Base-by-base conservation (phyloP, 2,888 invertebrate species). In the Marronus borbonicus region DNA sequence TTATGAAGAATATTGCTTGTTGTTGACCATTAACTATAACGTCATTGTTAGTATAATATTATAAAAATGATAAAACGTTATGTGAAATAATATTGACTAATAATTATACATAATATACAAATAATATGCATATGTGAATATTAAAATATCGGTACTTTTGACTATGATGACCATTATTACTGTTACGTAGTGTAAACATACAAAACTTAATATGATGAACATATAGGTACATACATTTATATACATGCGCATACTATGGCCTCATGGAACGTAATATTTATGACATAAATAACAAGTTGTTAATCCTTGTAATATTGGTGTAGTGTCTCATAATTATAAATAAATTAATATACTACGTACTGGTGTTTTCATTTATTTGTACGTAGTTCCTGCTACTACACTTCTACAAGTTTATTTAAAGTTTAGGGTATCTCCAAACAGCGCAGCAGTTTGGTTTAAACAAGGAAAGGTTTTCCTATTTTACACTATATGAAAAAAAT, bases 271-370 rank as follows among this genome's bases (percentile, higher is more conserved):
- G 68, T 28, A 58, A 55, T 20, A 66, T 66, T 66, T 66, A 66
- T 31, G 66, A 74, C 20, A 60, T 44, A 44, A 44, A 60, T 24
- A 7, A 44, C 20, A 49, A 44, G 58, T 72, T 58, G 72, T 74
- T 74, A 74, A 60, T 58, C 72, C 72, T 74, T 74, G 60, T 60
- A 72, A 72, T 72, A 74, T 74, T 60, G 49, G 4, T 74, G 60
- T 74, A 60, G 58, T 60, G n/a, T 74, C 60, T 60, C 44, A 39
- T 74, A 44, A 74, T 70, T 74, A 74, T 62, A 60, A 74, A 74
- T 74, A 74, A 74, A 74, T 39, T 44, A 60, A 60, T 60, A 68
- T 44, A 74, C n/a, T 60, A 70, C 39, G 44, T 44, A 44, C 44
- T 44, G 44, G 44, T 1, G 44, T 8, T 44, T 44, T 44, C 8